These are phyloP conservation scores for Hirtodrosophila trivittata DNA, from an alignment of 2,888 invertebrate genomes.

Conservation along the genomic window DNA sequence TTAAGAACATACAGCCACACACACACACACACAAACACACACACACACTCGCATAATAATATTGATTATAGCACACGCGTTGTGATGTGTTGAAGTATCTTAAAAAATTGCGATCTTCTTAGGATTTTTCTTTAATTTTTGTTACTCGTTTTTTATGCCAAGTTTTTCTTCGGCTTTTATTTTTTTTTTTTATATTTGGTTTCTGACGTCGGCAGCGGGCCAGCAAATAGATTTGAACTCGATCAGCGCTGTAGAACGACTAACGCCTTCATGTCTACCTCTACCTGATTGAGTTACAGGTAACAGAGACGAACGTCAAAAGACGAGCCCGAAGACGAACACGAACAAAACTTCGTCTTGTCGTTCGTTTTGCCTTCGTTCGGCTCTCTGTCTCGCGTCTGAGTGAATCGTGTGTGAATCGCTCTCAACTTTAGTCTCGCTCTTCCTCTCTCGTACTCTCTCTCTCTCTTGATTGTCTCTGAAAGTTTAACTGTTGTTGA, in stretches of 20 bases:
- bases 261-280: constrained; percentile 85
- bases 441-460: background rate
- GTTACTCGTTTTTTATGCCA: constrained; percentile 26
- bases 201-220: constrained; percentile 44
- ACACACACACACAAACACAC: constrained; percentile 35
- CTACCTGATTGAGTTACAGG: constrained; percentile 83
- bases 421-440: background rate
- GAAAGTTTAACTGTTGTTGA: constrained; percentile 63
- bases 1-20: constrained; percentile 31
- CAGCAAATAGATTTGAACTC: constrained; percentile 83
- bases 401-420: constrained; percentile 31
- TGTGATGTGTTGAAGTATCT: constrained; percentile 7
- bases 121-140: constrained; percentile 26
- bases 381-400: constrained; percentile 28
- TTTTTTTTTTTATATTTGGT: constrained; percentile 43
- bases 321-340: background rate
- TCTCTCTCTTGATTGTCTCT: constrained; percentile 35
- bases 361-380: constrained; percentile 19
- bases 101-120: background rate
- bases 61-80: constrained; percentile 6
- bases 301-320: constrained; percentile 33
- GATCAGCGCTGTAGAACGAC: constrained; percentile 84
- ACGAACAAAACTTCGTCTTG: constrained; percentile 3
- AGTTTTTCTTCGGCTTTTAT: constrained; percentile 35
- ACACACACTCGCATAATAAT: constrained; percentile 20